Conservation (phyloP, 2,888 invertebrate species). For the Corythucha ciliata region DNA sequence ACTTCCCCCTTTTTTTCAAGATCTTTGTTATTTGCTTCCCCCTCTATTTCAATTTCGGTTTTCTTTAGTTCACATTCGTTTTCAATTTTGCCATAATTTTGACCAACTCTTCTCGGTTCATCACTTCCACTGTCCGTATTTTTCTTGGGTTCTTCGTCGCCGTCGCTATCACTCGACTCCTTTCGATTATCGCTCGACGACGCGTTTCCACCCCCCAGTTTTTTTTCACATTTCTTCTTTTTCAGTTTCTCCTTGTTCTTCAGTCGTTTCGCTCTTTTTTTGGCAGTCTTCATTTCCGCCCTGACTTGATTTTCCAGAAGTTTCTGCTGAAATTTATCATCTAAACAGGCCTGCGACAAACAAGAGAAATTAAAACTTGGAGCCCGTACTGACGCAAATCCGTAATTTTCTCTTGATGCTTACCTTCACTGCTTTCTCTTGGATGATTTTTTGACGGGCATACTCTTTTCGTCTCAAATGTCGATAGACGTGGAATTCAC, state of each 20-base stretch:
- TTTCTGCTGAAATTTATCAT: conserved; percentile 71
- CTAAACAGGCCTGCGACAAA: conserved; percentile 43
- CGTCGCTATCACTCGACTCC: no score
- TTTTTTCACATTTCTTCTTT: conserved; percentile 30
- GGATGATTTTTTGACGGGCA: conserved; percentile 86
- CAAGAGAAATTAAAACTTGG: conserved; percentile 7
- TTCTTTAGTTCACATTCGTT: no score
- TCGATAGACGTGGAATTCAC: conserved; percentile 97
- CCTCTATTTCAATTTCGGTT: no score
- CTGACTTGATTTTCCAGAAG: conserved; percentile 60
- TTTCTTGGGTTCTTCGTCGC: no score
- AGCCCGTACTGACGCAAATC: neutral
- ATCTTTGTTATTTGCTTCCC: no score
- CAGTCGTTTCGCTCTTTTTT: conserved; percentile 79
- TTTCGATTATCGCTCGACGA: no score
- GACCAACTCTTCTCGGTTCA: no score
- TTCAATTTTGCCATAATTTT: no score
- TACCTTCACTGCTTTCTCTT: conserved; percentile 77
- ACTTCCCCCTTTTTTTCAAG: no score
- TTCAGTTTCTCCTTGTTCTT: conserved; percentile 58
- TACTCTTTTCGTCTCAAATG: conserved; percentile 93
- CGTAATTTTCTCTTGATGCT: conserved; percentile 8
- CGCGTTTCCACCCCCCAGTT: no score
- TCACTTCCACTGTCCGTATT: no score
- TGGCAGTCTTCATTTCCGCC: conserved; percentile 76